Base-by-base conservation (phyloP, 2,888 invertebrate genomes). In the Lithophane ornitopus region DNA sequence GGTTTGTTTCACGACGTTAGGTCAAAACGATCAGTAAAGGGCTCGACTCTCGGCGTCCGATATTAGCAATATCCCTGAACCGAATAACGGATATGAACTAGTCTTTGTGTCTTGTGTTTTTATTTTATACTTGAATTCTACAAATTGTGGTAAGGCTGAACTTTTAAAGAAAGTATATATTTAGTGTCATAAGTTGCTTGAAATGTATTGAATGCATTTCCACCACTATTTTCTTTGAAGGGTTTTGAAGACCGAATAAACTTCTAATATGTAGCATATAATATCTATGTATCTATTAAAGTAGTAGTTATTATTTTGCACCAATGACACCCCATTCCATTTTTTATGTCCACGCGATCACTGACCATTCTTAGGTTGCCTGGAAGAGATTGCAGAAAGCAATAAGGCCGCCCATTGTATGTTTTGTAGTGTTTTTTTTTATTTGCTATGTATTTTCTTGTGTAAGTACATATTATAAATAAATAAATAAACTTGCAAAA, bases 1-100 rank as follows among this genome's bases (percentile, higher is more conserved):
- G 74, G 77, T 78, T 80, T 81, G 61, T 70, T 82, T 82, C 80
- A 70, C 82, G 54, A 69, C 62, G 54, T 83, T 80, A 67, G 79
- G 80, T 79, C 83, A 70, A 75, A 72, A 74, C 56, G 61, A 69
- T 82, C 70, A n/a, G 67, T 54, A 65, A 72, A 59, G 34, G 44
- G 19, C 46, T 69, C 69, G n/a, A 67, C 34, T 6, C 34, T 74
- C 56, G 61, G 56, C 63, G 54, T 62, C 52, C 52, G 26, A 78
- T 79, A 79, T 78, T 65, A 79, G 19, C 62, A 81, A 81, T 76
- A 63, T 67, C 59, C 46, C 39, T 46, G 56, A 61, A 76, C 65
- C 19, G 28, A 44, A 56, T 3, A 69, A 39, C 72, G 49, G 19
- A 68, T 52, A 68, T 74, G 62, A 67, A 78, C 46, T 49, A 49